Evolutionary conservation across 2,888 invertebrate genomes (phyloP).

Genomic region (Synanthedon tipuliformis): DNA sequence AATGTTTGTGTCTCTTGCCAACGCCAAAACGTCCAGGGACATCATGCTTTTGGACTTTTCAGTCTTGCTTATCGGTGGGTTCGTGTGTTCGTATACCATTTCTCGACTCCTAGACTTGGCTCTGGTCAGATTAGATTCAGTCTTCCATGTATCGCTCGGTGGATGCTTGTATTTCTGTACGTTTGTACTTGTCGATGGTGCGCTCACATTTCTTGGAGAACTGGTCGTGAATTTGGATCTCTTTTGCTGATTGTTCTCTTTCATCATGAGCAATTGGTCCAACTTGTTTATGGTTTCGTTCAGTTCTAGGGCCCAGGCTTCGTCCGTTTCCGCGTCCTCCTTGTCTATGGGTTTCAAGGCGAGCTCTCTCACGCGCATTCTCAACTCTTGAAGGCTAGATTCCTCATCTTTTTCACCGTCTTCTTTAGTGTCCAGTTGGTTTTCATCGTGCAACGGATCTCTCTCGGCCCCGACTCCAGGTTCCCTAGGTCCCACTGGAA

Average conservation of each 20-base stretch:
- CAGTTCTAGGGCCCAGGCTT: slow-evolving; percentile 80
- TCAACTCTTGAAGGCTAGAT: slow-evolving; percentile 74
- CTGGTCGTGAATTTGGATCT: slow-evolving; percentile 54
- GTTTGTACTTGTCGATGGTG: slow-evolving; percentile 51
- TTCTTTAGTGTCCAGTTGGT: slow-evolving; percentile 13
- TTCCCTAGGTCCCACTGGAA: slow-evolving; percentile 69
- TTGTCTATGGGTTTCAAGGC: slow-evolving; percentile 81
- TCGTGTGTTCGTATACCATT: slow-evolving; percentile 38
- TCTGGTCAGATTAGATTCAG: slow-evolving; percentile 34
- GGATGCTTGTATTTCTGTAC: slow-evolving; percentile 29
- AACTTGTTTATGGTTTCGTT: slow-evolving; percentile 83
- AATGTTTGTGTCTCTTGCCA: slow-evolving; percentile 50
- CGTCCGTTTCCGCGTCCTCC: slow-evolving; percentile 75
- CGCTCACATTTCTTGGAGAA: slow-evolving; percentile 47
- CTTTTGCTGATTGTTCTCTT: slow-evolving; percentile 72
- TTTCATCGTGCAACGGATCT: slow-evolving; percentile 55
- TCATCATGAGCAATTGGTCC: slow-evolving; percentile 77
- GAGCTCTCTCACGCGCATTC: slow-evolving; percentile 77
- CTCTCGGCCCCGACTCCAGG: slow-evolving; percentile 83
- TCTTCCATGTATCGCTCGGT: slow-evolving; percentile 40
- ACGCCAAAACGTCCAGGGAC: slow-evolving; percentile 54
- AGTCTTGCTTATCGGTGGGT: slow-evolving; percentile 40
- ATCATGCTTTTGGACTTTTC: slow-evolving; percentile 64
- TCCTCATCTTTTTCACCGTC: slow-evolving; percentile 53
- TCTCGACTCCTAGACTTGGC: slow-evolving; percentile 53